phyloP scores from a whole-genome alignment of 2,113 vertebrate species.

The Galbula dea region DNA sequence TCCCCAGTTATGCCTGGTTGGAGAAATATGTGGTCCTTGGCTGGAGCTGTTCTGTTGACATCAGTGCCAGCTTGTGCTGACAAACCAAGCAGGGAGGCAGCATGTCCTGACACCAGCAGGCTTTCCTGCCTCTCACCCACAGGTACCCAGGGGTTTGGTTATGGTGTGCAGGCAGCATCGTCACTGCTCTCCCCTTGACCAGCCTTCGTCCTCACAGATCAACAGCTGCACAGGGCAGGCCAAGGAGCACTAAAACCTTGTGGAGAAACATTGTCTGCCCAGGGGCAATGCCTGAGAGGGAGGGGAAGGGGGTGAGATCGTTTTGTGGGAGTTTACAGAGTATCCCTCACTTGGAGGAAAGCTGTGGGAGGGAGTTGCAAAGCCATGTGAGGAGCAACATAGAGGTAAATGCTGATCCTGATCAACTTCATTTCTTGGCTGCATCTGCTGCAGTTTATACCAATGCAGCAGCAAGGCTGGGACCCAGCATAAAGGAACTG shows the following conservation, averaged over 20 bases:
- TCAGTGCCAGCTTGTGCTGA: neutral
- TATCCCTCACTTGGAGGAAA: neutral
- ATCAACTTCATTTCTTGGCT: neutral
- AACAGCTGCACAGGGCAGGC: fast-evolving
- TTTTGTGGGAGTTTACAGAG: neutral
- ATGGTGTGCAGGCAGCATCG: neutral
- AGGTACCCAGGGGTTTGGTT: neutral
- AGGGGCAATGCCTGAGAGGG: fast-evolving
- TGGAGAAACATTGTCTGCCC: neutral
- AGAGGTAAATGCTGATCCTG: neutral
- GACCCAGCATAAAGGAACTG: neutral
- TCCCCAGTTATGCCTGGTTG: neutral
- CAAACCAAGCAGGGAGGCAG: neutral
- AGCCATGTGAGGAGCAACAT: fast-evolving
- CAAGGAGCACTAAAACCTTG: fast-evolving
- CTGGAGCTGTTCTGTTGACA: neutral
- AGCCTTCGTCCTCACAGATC: fast-evolving
- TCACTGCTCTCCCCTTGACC: neutral
- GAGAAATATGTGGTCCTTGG: neutral
- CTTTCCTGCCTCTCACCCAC: neutral
- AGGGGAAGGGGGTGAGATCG: neutral
- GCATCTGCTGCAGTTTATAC: neutral
- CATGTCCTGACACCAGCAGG: fast-evolving
- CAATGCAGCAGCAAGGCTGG: neutral
- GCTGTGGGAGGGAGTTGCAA: neutral